A percentile compares a stretch with the other conserved stretches of the same genome.
Conservation (phyloP, 2,888 invertebrate species). For the Lingula anatina region DNA sequence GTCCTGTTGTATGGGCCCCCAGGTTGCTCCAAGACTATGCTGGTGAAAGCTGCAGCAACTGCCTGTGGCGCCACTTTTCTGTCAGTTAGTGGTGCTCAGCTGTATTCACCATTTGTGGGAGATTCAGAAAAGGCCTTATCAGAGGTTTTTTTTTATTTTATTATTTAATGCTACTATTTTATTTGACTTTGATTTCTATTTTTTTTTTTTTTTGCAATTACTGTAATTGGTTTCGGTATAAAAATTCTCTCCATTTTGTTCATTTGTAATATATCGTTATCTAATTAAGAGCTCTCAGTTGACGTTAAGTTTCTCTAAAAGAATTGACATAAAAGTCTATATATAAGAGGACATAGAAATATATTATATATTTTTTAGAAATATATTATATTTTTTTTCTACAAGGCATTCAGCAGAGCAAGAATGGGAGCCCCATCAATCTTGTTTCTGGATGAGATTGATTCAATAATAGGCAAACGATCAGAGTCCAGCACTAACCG, state of each 20-base stretch:
- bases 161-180: neutral
- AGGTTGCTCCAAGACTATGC: slow-evolving; percentile 64
- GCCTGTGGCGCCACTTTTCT: slow-evolving; percentile 56
- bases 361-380: no score
- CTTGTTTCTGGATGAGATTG: slow-evolving; percentile 64
- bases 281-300: no score
- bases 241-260: neutral
- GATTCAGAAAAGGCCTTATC: slow-evolving; percentile 61
- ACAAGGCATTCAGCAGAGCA: slow-evolving; percentile 60
- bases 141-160: slow-evolving; percentile 41
- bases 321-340: no score
- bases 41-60: slow-evolving; percentile 60
- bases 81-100: slow-evolving; percentile 60
- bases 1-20: slow-evolving; percentile 64
- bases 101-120: slow-evolving; percentile 64
- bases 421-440: slow-evolving; percentile 60
- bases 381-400: no score
- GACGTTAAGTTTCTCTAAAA: no score
- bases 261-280: no score
- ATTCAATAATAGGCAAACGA: slow-evolving; percentile 52
- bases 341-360: no score
- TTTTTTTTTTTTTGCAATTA: neutral
- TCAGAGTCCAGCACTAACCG: slow-evolving; percentile 22
- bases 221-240: neutral
- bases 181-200: neutral